Evolutionary conservation across 2,888 invertebrate genomes (phyloP).

Genomic region (Epistrophe eligans): DNA sequence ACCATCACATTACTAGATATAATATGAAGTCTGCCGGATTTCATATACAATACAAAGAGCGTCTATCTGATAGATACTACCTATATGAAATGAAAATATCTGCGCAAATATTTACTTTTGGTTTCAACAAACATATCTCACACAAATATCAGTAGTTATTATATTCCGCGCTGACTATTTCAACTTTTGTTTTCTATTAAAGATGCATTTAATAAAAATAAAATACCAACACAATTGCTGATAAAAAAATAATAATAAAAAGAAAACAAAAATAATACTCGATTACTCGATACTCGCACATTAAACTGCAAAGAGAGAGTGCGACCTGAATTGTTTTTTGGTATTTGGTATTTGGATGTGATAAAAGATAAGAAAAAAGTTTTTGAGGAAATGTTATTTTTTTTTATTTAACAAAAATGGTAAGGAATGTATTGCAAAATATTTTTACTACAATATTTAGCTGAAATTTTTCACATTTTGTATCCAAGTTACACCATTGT

Average conservation of each 20-base stretch:
- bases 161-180: slow-evolving; percentile 55
- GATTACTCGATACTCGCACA: slow-evolving; percentile 9
- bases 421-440: background rate
- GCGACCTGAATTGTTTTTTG: slow-evolving; percentile 49
- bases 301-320: slow-evolving; percentile 61
- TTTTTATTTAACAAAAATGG: background rate
- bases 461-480: background rate
- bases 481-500: no score
- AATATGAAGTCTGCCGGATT: slow-evolving; percentile 55
- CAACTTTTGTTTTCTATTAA: slow-evolving; percentile 41
- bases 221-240: background rate
- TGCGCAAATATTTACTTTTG: slow-evolving; percentile 66
- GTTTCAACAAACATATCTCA: slow-evolving; percentile 72
- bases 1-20: background rate
- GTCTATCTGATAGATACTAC: slow-evolving; percentile 67
- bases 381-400: background rate
- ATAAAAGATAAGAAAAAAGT: slow-evolving; percentile 30
- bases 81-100: slow-evolving; percentile 66
- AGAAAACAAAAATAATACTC: background rate
- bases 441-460: background rate
- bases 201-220: slow-evolving; percentile 42
- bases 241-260: background rate
- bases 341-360: slow-evolving; percentile 22
- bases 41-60: slow-evolving; percentile 3
- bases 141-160: slow-evolving; percentile 71